Conservation (phyloP, 2,113 vertebrate species). For the Rhipidura dahli region DNA sequence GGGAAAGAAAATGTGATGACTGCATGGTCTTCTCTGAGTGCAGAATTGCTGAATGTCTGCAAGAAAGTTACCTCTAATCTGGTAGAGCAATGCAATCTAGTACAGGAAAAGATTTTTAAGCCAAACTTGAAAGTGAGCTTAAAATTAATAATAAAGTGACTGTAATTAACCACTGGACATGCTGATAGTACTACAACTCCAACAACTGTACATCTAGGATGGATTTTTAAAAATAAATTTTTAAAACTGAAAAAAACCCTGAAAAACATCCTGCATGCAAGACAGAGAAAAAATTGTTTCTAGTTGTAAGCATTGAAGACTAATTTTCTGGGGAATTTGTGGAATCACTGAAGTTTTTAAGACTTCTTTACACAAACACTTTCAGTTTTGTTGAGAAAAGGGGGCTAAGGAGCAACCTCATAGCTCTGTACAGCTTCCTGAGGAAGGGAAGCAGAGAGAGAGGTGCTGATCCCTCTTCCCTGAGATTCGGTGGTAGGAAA, state of each 20-base stretch:
- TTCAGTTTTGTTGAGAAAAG: neutral
- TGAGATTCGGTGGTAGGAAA: neutral
- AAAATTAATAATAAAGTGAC: neutral
- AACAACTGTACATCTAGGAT: neutral
- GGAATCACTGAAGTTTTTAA: neutral
- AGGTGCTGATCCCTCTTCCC: neutral
- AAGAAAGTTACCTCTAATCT: neutral
- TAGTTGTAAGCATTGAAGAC: neutral
- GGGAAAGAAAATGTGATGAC: conserved; percentile 7
- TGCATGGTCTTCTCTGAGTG: neutral
- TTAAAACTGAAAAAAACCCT: neutral
- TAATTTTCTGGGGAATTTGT: neutral
- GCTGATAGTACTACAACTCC: neutral
- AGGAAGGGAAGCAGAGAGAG: neutral
- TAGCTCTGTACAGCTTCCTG: neutral
- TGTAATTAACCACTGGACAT: neutral
- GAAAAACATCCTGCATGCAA: neutral
- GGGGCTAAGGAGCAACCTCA: neutral
- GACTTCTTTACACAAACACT: neutral
- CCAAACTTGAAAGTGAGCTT: neutral
- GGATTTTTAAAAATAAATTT: neutral
- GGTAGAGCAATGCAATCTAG: neutral
- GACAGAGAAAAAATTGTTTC: neutral
- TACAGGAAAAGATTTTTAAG: neutral
- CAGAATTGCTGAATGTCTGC: neutral